Conservation (phyloP, 2,113 vertebrate genomes). For the Lota lota region DNA sequence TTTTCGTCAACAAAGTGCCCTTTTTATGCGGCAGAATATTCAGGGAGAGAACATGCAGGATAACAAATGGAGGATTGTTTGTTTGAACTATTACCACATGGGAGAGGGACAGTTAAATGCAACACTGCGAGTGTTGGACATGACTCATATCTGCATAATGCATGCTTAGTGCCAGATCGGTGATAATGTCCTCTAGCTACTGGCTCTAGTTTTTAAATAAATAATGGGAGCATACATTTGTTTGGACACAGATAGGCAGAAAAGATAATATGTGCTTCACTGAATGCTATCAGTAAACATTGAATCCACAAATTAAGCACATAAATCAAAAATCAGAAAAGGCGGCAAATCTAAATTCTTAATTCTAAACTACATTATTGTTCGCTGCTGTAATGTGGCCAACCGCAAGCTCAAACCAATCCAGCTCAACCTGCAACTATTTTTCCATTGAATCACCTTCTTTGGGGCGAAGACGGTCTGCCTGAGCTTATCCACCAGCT, state of each 20-base stretch:
- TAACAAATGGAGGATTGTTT: not conserved
- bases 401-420: not conserved
- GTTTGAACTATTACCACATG: not conserved
- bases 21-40: not conserved
- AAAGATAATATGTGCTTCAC: too few relatives aligned
- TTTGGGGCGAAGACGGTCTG: slow-evolving; percentile 84
- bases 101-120: not conserved
- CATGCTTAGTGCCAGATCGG: too few relatives aligned
- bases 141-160: not conserved
- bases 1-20: not conserved
- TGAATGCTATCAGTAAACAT: too few relatives aligned
- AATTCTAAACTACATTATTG: not conserved
- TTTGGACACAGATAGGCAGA: too few relatives aligned
- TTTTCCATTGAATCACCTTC: slow-evolving; percentile 75
- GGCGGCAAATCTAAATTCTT: not conserved
- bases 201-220: too few relatives aligned
- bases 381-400: not conserved
- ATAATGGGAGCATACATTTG: too few relatives aligned
- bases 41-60: not conserved
- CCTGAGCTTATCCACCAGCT: slow-evolving; percentile 87
- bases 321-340: not conserved
- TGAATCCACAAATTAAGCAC: too few relatives aligned
- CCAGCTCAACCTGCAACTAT: not conserved
- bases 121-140: not conserved
- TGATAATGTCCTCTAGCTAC: too few relatives aligned